These are phyloP conservation scores for Choreutis nemorana DNA, from an alignment of 2,888 invertebrate species.

Conservation along the genomic window DNA sequence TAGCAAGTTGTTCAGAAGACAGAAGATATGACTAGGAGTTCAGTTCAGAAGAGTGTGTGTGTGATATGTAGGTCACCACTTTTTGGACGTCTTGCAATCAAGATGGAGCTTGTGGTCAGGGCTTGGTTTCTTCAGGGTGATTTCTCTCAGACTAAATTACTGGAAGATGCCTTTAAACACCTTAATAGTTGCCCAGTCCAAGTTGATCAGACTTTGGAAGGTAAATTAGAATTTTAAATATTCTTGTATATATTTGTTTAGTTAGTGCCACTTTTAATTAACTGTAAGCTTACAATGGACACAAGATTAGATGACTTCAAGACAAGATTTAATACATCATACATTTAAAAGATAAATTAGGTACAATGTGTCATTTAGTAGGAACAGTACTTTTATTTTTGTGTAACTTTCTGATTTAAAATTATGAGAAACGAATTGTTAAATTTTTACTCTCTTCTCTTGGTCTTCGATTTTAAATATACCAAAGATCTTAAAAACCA, in stretches of 20 bases:
- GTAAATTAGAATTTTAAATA: constrained; percentile 19
- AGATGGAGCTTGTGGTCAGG: constrained; percentile 94
- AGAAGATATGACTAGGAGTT: constrained; percentile 95
- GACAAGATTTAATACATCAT: too few relatives aligned
- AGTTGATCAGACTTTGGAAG: constrained; percentile 56
- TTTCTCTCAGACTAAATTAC: constrained; percentile 84
- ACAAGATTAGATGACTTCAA: too few relatives aligned
- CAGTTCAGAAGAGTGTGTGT: constrained; percentile 98
- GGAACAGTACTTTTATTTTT: too few relatives aligned
- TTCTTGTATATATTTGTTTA: constrained; percentile 2
- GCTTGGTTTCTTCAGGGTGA: constrained; percentile 97
- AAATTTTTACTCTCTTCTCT: too few relatives aligned
- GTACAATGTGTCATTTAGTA: too few relatives aligned
- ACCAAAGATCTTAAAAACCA: too few relatives aligned
- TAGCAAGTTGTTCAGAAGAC: constrained; percentile 92
- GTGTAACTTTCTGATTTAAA: too few relatives aligned
- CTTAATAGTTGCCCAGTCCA: constrained; percentile 83
- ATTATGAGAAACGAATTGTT: too few relatives aligned
- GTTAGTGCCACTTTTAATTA: too few relatives aligned
- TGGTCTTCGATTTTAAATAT: too few relatives aligned
- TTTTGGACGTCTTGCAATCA: constrained; percentile 94
- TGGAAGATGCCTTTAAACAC: constrained; percentile 93
- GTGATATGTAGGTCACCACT: constrained; percentile 90
- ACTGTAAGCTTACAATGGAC: too few relatives aligned
- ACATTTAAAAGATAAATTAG: too few relatives aligned